Base-by-base conservation (phyloP, 92 coral and sea anemone species). In the Virgularia gustaviana region DNA sequence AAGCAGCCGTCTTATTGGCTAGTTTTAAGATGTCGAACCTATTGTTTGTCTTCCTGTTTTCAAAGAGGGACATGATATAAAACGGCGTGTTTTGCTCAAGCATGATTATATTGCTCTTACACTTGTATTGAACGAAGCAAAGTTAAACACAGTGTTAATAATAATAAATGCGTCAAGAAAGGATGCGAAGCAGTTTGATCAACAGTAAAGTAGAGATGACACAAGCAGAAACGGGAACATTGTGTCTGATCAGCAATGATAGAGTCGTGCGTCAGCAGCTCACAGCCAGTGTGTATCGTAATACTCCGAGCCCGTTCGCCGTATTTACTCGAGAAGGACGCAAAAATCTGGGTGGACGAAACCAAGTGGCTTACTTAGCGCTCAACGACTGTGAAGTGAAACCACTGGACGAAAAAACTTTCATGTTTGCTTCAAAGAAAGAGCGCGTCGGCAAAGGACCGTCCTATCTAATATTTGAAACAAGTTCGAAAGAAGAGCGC, bases 261-360 rank as follows among this genome's bases (percentile, higher is more conserved):
- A 43, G 75, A 32, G 75, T 68, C 36, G 75, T 59, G 16, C 53
- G 75, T 22, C 75, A 68, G 27, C 75, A 54, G 20, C 75, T 68
- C 33, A 68, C 75, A 6, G 75, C 54, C 42, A 68, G 60, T n/a
- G 75, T 68, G 60, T 68, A 68, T n/a, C 75, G 75, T 2, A 30
- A 68, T 22, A 68, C 75, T 16, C 61, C 75, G 47, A 68, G 75
- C 32, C 75, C 75, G 44, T 68, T 68, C 55, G 75, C 75, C 6
- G 61, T 68, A 7, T 68, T 68, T 39, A 49, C 43, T 33, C 75
- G 61, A 10, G 75, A 49, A 30, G 61, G 61, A 27, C 31, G 75
- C 30, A 68, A 68, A 38, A 18, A 47, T 7, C 61, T 68, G 10
- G 75, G 41, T 24, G 75, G 75, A 24, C 53, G 19, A 22, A 32